Evolutionary conservation across 2,113 vertebrate species (phyloP).

Genomic region (Zosterops japonicus): DNA sequence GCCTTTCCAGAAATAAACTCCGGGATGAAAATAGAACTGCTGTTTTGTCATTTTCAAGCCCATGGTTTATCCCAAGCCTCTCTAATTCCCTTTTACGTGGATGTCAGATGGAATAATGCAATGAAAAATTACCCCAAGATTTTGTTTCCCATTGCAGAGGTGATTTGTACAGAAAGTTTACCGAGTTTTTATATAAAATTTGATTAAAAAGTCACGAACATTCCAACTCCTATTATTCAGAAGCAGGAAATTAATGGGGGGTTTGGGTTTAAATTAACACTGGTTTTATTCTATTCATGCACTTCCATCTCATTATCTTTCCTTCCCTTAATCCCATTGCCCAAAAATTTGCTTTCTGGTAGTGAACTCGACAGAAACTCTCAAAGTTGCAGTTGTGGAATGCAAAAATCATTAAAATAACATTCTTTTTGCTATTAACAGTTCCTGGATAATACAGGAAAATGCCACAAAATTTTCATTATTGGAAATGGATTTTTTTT

Average conservation of each 20-base stretch:
- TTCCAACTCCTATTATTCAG: background rate
- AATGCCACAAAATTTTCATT: background rate
- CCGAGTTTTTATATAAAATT: background rate
- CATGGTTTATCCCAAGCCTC: background rate
- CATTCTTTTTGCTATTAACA: background rate
- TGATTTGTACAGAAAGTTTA: background rate
- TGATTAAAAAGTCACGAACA: background rate
- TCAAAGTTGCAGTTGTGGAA: background rate
- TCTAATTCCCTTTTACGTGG: background rate
- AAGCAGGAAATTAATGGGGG: background rate
- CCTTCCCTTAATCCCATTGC: background rate
- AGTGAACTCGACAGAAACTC: background rate
- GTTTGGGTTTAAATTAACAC: background rate
- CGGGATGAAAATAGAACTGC: background rate
- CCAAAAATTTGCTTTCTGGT: background rate
- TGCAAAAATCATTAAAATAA: conserved; percentile 7
- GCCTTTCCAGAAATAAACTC: conserved; percentile 6
- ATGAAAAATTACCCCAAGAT: background rate
- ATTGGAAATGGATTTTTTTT: background rate
- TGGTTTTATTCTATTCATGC: background rate
- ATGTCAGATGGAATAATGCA: background rate
- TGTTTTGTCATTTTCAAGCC: conserved; percentile 23
- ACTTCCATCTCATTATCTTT: background rate
- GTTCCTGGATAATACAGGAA: background rate
- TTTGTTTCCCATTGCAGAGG: background rate